Conservation (phyloP, 2,797 vertebrate species). For the Fistularia tabacaria region DNA sequence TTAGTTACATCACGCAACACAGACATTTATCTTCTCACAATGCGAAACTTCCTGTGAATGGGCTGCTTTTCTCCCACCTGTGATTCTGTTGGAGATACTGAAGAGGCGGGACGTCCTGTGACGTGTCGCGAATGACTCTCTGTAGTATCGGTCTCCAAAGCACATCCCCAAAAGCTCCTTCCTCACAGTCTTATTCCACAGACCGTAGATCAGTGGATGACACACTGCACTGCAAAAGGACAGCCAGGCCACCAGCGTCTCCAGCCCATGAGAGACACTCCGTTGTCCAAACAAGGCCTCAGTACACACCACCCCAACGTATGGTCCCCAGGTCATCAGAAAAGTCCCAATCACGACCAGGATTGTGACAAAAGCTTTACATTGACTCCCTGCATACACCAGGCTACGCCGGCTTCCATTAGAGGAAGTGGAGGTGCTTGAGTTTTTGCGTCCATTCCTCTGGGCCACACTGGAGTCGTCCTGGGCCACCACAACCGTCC, state of each 20-base stretch:
- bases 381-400: constrained; percentile 94
- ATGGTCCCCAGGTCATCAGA: constrained; percentile 91
- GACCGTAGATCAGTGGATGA: constrained; percentile 93
- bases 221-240: constrained; percentile 93
- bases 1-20: not conserved
- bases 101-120: constrained; percentile 89
- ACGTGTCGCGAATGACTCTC: constrained; percentile 88
- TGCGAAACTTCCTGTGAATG: too few species aligned
- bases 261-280: constrained; percentile 83
- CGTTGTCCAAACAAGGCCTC: constrained; percentile 92
- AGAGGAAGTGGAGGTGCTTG: constrained; percentile 90
- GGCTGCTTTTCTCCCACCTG: constrained; percentile 72
- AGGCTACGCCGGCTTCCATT: constrained; percentile 87
- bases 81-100: constrained; percentile 98
- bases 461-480: constrained; percentile 71
- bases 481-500: constrained; percentile 81
- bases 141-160: constrained; percentile 92
- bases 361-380: constrained; percentile 95
- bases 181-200: constrained; percentile 98
- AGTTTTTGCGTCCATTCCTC: constrained; percentile 88
- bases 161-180: constrained; percentile 97
- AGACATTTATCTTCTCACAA: too few species aligned
- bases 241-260: constrained; percentile 93
- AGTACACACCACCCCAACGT: constrained; percentile 86
- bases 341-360: constrained; percentile 95